Evolutionary conservation across 2,888 invertebrate genomes (phyloP).

Genomic region (Dicranocentrus wangi): DNA sequence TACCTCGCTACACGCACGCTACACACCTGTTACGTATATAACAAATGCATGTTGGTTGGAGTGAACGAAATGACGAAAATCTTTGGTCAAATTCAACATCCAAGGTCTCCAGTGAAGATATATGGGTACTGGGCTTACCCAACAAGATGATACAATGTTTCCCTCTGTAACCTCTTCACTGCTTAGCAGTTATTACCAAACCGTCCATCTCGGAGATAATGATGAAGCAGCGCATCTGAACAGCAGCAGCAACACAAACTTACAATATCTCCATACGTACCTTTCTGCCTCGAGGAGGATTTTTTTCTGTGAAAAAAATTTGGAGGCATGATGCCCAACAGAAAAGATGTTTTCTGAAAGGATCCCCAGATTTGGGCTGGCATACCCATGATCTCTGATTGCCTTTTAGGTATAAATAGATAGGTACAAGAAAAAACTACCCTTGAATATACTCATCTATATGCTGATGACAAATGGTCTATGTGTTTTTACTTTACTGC

Average conservation of each 20-base stretch:
- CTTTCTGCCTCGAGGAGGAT: neutral
- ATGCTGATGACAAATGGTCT: conserved; percentile 43
- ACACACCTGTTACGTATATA: conserved; percentile 33
- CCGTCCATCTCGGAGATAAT: neutral
- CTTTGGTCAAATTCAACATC: too few relatives aligned
- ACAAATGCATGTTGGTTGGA: too few relatives aligned
- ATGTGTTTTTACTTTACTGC: conserved; percentile 35
- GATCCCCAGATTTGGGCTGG: too few relatives aligned
- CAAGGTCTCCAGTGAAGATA: neutral
- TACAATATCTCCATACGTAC: too few relatives aligned
- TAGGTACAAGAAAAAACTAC: neutral
- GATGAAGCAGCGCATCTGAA: too few relatives aligned
- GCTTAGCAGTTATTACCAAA: neutral
- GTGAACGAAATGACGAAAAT: too few relatives aligned
- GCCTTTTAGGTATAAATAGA: conserved; percentile 12
- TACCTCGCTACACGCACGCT: conserved; percentile 9
- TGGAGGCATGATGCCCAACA: too few relatives aligned
- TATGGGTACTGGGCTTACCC: conserved; percentile 22
- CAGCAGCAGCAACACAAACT: too few relatives aligned
- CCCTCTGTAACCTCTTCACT: conserved; percentile 9
- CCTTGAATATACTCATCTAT: too few relatives aligned
- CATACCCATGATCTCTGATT: neutral
- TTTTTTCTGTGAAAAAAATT: neutral
- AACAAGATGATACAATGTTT: conserved; percentile 37
- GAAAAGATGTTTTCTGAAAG: too few relatives aligned